Base-by-base conservation (phyloP, 2,113 vertebrate species). In the Jacana jacana region DNA sequence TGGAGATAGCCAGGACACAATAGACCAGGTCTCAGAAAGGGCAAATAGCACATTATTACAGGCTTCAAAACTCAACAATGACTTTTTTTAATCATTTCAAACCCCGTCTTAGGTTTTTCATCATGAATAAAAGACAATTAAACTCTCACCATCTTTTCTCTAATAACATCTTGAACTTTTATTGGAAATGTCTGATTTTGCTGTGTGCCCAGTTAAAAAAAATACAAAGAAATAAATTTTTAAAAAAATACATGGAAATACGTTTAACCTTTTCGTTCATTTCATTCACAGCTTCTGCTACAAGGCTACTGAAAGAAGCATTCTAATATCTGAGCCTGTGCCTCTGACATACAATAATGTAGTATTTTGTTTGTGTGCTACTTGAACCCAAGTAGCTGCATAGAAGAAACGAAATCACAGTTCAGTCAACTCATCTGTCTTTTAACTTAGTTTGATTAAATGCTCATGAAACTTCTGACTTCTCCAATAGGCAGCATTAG, bases 1-100 rank as follows among this genome's bases (percentile, higher is more conserved):
- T 89, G 93, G 91, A 97, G 71, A 92, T 15, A 68, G 28, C 12
- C 52, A 88, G 54, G 48, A 42, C 52, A 95, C 54, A 96, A 93
- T 27, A 55, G 86, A 58, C n/a, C 39, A 65, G 81, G 91, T 63
- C 68, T 93, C 73, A 71, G 57, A 89, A 94, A 94, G 83, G 89
- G 55, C 71, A 96, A 8, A 77, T 75, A 84, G 48, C 80, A 66
- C 18, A 42, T 49, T 85, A 92, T 7, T 81, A 48, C 16, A 86
- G 70, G 42, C 37, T 89, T 95, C 68, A 78, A 83, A 92, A 51
- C 40, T 40, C 64, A 88, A 76, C 64, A 88, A 68, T 61, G 2
- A 48, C 19, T 57, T 68, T 18, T 69, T 58, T 49, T 63, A 90
- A 80, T 73, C 2, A 63, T 85, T 68, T 83, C 33, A 73, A 91